phyloP scores from a whole-genome alignment of 2,113 vertebrate genomes.

The Antigone vipio region DNA sequence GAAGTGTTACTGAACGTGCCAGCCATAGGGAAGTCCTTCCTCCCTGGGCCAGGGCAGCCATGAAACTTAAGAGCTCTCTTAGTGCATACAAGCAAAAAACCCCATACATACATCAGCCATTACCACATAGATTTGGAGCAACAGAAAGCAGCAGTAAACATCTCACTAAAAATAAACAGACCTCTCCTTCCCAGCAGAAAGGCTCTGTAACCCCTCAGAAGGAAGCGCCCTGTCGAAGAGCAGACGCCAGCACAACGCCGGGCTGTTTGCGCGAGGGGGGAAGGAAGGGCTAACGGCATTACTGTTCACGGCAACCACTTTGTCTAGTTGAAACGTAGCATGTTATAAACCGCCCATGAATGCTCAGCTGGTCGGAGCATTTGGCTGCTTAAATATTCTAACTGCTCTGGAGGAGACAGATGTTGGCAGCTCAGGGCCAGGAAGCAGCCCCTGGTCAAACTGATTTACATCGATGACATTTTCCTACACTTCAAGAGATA shows the following conservation, averaged over 20 bases:
- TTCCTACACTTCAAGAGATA: not conserved
- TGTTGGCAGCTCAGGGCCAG: not conserved
- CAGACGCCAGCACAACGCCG: not conserved
- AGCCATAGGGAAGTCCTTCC: accelerated
- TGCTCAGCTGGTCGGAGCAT: not conserved
- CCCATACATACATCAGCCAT: not conserved
- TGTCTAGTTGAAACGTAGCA: not conserved
- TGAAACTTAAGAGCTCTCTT: not conserved
- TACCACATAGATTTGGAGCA: not conserved
- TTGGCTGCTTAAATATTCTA: not conserved
- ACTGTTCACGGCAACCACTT: not conserved
- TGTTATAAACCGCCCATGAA: not conserved
- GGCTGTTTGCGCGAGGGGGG: accelerated
- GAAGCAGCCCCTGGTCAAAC: not conserved
- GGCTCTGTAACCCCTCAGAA: not conserved
- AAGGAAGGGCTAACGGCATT: not conserved
- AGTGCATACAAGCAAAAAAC: not conserved
- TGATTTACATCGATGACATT: not conserved
- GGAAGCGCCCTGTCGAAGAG: accelerated
- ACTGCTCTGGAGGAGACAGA: not conserved
- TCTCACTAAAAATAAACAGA: not conserved
- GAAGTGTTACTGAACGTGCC: accelerated
- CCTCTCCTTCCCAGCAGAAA: not conserved
- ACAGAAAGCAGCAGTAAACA: not conserved
- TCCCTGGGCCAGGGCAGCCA: accelerated